phyloP scores from a whole-genome alignment of 2,113 vertebrate species.

The Gobius niger region DNA sequence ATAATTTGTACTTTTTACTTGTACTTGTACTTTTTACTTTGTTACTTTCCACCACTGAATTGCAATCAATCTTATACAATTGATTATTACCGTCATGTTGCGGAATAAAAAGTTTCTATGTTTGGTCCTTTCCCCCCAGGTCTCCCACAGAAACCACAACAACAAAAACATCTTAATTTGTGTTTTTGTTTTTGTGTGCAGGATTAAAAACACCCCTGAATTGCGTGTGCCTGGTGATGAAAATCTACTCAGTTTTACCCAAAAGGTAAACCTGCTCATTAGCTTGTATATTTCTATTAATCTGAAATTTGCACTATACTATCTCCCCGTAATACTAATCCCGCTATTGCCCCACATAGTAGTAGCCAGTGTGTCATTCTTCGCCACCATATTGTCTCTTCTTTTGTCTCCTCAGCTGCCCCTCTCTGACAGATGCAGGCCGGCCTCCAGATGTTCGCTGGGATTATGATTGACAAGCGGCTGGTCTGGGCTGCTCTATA shows the following conservation, averaged over 20 bases:
- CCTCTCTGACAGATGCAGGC: constrained; percentile 47
- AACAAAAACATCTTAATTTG: neutral
- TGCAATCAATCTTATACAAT: no score
- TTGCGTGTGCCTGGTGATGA: constrained; percentile 31
- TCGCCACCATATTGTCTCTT: neutral
- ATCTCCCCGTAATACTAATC: neutral
- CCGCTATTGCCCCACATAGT: neutral
- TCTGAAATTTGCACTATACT: neutral
- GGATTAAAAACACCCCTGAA: constrained; percentile 1
- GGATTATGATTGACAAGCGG: constrained; percentile 46
- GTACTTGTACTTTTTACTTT: no score
- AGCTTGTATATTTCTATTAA: neutral
- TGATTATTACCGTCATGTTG: no score
- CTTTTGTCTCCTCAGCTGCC: constrained; percentile 12
- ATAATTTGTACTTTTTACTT: no score
- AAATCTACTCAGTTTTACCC: constrained; percentile 22
- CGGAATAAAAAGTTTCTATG: no score
- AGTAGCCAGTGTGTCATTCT: neutral
- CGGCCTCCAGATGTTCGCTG: constrained; percentile 71
- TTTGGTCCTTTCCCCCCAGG: no score
- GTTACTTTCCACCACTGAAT: no score
- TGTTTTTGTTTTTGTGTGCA: neutral
- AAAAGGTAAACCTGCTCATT: constrained; percentile 16
- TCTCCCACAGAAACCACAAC: neutral
- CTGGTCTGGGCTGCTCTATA: constrained; percentile 63